A percentile compares a stretch with the other conserved stretches of the same genome.
phyloP scores from a whole-genome alignment of 2,888 invertebrate species.

The Phrixothrix hirtus region DNA sequence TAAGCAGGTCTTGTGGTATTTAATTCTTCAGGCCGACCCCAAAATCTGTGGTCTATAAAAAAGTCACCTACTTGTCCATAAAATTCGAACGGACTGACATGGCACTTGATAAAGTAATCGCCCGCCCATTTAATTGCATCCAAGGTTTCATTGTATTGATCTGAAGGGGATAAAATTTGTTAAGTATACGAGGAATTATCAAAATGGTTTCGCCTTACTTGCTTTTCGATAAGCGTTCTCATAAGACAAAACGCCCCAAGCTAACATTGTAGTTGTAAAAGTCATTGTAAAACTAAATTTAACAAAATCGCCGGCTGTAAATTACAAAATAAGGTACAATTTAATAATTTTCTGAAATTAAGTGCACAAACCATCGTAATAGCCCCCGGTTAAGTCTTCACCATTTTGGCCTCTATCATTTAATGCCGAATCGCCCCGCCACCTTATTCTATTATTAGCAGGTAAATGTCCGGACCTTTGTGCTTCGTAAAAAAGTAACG shows the following conservation, averaged over 20 bases:
- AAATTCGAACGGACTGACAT: conserved; percentile 57
- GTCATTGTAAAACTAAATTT: conserved; percentile 64
- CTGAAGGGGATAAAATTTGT: conserved; percentile 37
- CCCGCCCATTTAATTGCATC: conserved; percentile 62
- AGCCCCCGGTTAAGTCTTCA: conserved; percentile 62
- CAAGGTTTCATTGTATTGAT: conserved; percentile 55
- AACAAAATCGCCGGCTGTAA: conserved; percentile 62
- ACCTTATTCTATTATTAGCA: conserved; percentile 57
- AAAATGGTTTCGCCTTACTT: no score
- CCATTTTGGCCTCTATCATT: conserved; percentile 57
- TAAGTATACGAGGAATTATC: no score
- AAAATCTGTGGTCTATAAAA: conserved; percentile 61
- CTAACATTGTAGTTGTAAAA: conserved; percentile 59
- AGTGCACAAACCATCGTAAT: conserved; percentile 59
- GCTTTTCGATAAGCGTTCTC: conserved; percentile 57
- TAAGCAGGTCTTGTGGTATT: conserved; percentile 62
- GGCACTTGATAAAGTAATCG: conserved; percentile 65
- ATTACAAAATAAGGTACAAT: conserved; percentile 29
- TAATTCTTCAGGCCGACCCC: conserved; percentile 67
- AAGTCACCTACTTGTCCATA: conserved; percentile 65
- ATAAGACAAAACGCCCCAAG: conserved; percentile 61
- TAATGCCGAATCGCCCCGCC: conserved; percentile 61
- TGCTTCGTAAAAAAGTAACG: conserved; percentile 62
- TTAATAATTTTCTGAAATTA: no score
- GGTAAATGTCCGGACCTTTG: conserved; percentile 61